Conservation (phyloP, 1,140 invertebrate genomes). For the Panagrolaimus sp. region DNA sequence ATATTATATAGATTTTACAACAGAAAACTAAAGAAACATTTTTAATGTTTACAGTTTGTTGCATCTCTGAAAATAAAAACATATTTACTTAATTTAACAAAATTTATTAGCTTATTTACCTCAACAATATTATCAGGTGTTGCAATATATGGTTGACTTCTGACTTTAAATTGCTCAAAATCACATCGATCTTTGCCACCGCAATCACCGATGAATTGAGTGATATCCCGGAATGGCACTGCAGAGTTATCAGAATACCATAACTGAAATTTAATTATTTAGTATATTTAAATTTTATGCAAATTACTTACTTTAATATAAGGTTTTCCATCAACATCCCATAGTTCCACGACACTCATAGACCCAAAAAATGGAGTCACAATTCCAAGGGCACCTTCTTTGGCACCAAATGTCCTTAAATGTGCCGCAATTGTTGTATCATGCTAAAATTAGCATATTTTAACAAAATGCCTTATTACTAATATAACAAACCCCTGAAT, state of each 20-base stretch:
- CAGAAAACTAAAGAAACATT: no score
- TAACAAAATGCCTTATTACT: not conserved
- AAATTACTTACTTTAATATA: no score
- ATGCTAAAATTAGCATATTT: not conserved
- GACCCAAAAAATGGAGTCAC: not conserved
- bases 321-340: not conserved
- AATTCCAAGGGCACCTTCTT: slow-evolving; percentile 1
- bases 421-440: not conserved
- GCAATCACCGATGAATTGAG: slow-evolving; percentile 3
- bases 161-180: not conserved
- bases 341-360: not conserved
- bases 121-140: not conserved
- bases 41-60: no score
- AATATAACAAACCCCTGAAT: not conserved
- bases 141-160: not conserved
- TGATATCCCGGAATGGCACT: slow-evolving; percentile 4
- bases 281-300: no score
- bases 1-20: no score
- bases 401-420: not conserved
- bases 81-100: no score
- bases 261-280: not conserved
- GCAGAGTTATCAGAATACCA: not conserved
- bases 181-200: slow-evolving; percentile 1
- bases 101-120: no score
- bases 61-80: no score